Base-by-base conservation (phyloP, 2,888 invertebrate genomes). In the Steromphala cineraria region DNA sequence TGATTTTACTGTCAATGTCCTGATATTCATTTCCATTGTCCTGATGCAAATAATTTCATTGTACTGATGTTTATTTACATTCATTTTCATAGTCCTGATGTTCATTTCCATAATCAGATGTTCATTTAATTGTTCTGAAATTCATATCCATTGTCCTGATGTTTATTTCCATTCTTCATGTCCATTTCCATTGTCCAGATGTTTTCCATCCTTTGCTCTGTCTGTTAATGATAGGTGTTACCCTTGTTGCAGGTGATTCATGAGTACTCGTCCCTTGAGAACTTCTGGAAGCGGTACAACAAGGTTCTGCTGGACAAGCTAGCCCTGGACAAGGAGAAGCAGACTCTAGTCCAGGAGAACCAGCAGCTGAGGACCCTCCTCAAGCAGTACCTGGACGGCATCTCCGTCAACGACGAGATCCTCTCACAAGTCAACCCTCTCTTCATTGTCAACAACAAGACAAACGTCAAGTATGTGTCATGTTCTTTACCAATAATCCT, bases 221-320 rank as follows among this genome's bases (percentile, higher is more conserved):
- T 21, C n/a, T 8, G 8, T 55, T 19, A 4, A 5, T 5, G 55
- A 55, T 4, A 19, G 7, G 7, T 36, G 36, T 36, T 7, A 36
- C 2, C 36, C 2, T 17, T 74, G 28, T 13, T 53, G 13, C 82
- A 93, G 92, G 88, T 92, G 53, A 93, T 93, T 92, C 90, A 92
- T 80, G 91, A 93, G 80, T 94, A 93, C 85, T 82, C 86, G 17
- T 83, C 89, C 0, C 81, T 97, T 94, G 96, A 96, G 84, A 95
- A 95, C 87, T 96, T 97, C 90, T 95, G 97, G 95, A 93, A 94
- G 81, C 94, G 95, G 15, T 95, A 94, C 80, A 95, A 95, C 90
- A 94, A 95, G 83, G 94, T 94, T 1, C 88, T 94, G 24, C 92
- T 95, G 67, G 95, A 95, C 88, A 94, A 94, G 74, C 94, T 94